Conservation (phyloP, 2,113 vertebrate genomes). For the Petrocephalus zakoni region DNA sequence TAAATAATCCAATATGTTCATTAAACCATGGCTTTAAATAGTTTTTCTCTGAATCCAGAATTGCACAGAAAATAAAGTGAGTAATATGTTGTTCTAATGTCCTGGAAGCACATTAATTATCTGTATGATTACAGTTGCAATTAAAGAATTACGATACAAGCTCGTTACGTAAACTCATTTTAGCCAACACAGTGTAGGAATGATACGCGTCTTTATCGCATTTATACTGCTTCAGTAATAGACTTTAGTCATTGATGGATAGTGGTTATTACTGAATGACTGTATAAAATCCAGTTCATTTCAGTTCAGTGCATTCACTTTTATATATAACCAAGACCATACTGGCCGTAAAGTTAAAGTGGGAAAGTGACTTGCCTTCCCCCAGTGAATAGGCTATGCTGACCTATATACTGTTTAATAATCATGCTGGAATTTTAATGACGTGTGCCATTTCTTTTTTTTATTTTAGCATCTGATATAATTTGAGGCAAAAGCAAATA, state of each 20-base stretch:
- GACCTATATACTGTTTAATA: background rate
- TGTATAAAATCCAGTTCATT: conserved; percentile 25
- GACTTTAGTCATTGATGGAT: background rate
- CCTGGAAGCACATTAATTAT: background rate
- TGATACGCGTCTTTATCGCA: background rate
- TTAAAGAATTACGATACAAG: background rate
- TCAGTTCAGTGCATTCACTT: conserved; percentile 34
- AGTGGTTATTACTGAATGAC: background rate
- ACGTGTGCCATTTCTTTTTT: conserved; percentile 34
- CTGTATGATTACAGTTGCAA: background rate
- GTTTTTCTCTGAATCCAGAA: background rate
- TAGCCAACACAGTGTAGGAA: background rate
- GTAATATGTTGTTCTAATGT: background rate
- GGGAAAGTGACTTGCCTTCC: background rate
- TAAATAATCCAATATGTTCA: background rate
- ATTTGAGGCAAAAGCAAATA: conserved; percentile 47
- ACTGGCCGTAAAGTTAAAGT: conserved; percentile 28
- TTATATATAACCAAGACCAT: conserved; percentile 38
- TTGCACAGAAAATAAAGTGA: background rate
- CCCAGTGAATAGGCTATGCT: background rate
- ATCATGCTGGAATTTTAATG: conserved; percentile 28
- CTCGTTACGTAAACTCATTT: background rate
- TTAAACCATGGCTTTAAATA: background rate
- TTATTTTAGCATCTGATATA: conserved; percentile 48
- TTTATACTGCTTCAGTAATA: background rate